Evolutionary conservation across 2,888 invertebrate species (phyloP), one percentile per base, ranked within the genome.

Genomic region (Cetonia aurata): DNA sequence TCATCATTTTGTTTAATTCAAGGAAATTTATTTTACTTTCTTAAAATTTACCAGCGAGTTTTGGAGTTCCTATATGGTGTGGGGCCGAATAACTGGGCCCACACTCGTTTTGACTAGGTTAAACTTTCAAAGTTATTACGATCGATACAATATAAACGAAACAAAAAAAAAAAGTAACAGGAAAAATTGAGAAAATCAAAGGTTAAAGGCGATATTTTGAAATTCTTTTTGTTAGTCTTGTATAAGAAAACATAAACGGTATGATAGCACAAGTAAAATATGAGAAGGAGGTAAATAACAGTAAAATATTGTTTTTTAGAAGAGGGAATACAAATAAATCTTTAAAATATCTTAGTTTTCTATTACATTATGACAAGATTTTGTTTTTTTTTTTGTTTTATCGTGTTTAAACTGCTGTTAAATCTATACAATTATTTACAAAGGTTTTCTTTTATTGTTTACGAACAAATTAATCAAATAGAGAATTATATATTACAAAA

Each of bases 31-130:
- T 74, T 65, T 76, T 73, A 71, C 86, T 88, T 88, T 89, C 88
- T 89, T 90, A 88, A 88, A 89, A 88, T 88, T 89, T 88, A 90
- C 90, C 89, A 90, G 90, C 90, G 90, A 90, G 90, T 90, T 90
- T 90, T 89, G 89, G 89, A 90, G 90, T 90, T 90, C 90, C 90
- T 90, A 89, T 89, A 81, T 86, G 89, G 80, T 82, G 81, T 80
- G 76, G 74, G 69, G 70, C 72, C 60, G 44, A 72, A 55, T 59
- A 67, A 25, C 42, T n/a, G 65, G 70, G 75, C 79, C 82, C 79
- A 79, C 82, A 82, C 62, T 50, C 78, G 75, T 76, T 83, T 83
- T 84, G 84, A 84, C 84, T 85, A 85, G 83, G 72, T 72, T 67
- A 83, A 83, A 83, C 80, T 79, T 82, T 82, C 73, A 83, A 84